These are phyloP conservation scores for Apocrypta bakeri DNA, from an alignment of 1,140 invertebrate species.

Conservation along the genomic window DNA sequence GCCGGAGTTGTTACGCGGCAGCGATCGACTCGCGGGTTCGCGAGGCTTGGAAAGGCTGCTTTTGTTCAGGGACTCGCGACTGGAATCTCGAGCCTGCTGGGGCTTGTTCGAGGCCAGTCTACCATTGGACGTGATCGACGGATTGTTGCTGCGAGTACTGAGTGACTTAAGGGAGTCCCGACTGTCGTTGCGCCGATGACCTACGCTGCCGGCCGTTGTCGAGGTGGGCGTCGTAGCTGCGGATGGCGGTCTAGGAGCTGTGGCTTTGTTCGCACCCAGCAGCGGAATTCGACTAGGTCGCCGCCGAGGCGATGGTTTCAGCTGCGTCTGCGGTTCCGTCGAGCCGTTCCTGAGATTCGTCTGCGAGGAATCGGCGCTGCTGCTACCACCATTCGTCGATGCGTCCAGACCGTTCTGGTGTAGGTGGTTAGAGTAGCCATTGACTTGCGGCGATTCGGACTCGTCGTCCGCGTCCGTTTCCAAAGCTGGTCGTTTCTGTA, in stretches of 20 bases:
- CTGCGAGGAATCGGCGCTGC: neutral
- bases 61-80: conserved; percentile 78
- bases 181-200: conserved; percentile 74
- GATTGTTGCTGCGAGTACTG: neutral
- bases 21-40: conserved; percentile 64
- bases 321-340: neutral
- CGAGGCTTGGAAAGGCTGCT: conserved; percentile 56
- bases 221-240: conserved; percentile 74
- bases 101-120: neutral
- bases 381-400: conserved; percentile 24
- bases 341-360: neutral
- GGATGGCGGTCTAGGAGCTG: conserved; percentile 76
- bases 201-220: conserved; percentile 71
- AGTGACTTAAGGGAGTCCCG: conserved; percentile 77
- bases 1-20: conserved; percentile 66
- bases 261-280: conserved; percentile 74
- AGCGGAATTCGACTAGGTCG: conserved; percentile 84
- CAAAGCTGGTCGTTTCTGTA: conserved; percentile 65
- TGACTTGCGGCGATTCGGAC: conserved; percentile 68
- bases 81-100: conserved; percentile 67
- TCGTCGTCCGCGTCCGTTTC: conserved; percentile 65
- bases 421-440: conserved; percentile 61
- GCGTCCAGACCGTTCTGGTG: conserved; percentile 44
- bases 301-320: conserved; percentile 74
- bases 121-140: conserved; percentile 27